Evolutionary conservation across 2,888 invertebrate genomes (phyloP), one percentile per base, ranked within the genome.

Genomic region (Melolontha melolontha): DNA sequence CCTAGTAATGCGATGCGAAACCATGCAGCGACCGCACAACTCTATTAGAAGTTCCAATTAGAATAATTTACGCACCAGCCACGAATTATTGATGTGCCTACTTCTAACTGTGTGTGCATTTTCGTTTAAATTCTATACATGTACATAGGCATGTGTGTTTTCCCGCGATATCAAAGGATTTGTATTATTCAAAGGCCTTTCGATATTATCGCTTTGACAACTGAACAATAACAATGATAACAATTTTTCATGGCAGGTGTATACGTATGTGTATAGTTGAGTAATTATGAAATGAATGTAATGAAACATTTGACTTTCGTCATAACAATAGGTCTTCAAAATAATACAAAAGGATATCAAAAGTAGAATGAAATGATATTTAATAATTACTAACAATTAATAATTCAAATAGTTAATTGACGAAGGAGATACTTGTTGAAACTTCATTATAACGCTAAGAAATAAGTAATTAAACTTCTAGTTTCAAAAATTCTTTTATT

Each of bases 31-130:
- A 44, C 44, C 59, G 59, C 44, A 44, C 59, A 59, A 29, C 59
- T 59, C 59, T 59, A 59, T 59, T 59, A 59, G 59, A 44, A 59
- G 44, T 29, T 59, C 59, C 59, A 59, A 59, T 59, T 59, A 59
- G 44, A 44, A 44, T 59, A 59, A 59, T 59, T 59, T 59, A 59
- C 44, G 59, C 59, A 59, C 59, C 14, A n/a, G 6, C 27, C n/a
- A 41, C 41, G 59, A 34, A 14, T 55, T 55, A 55, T 59, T 44
- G 59, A 59, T 59, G 59, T 22, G 12, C 40, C 17, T 47, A 27
- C 29, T 44, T 12, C 44, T 47, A 17, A 22, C 22, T 4, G 22
- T 14, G 16, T 47, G 1, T 17, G 8, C 8, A 47, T 47, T 14
- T 8, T 1, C 5, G 49, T 49, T 49, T 17, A 8, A 49, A 16